Base-by-base conservation (phyloP, 35 echinoderm and acorn worm species). In the Hemicentrotus pulcherrimus region DNA sequence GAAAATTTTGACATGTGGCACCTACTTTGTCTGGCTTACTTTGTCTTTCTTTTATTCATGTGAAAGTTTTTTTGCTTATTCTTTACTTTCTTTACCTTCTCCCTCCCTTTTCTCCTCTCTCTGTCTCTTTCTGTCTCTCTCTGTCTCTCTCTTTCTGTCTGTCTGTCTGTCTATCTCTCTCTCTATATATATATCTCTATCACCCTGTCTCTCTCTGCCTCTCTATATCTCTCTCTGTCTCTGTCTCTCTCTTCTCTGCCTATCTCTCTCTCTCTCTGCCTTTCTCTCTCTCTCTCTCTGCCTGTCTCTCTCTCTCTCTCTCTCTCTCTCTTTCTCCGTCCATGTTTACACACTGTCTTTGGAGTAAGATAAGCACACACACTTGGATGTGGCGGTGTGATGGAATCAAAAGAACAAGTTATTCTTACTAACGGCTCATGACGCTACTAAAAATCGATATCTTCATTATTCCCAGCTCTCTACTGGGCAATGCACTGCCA, bases 31-130 rank as follows among this genome's bases (percentile, higher is more conserved):
- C 50, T 11, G 15, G 10, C 50, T 55, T 55, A 52, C 48, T 10
- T 11, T 55, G 1, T 55, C 15, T 55, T 55, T 6, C 2, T 55
- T 55, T 2, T 55, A 14, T 55, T 55, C 48, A 90, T 32, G 5
- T 31, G 22, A 95, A 91, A 32, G 41, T 95, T 88, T 87, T 87
- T 94, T 91, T 92, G 94, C 86, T 90, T 95, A 32, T 28, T 95
- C 86, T 4, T 92, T 46, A 0, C 2, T 6, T 5, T 95, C 31
- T 35, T 86, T 46, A 46, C 91, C 48, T 89, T 95, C 86, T 32
- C 32, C 86, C 12, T 30, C 86, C 24, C 35, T 41, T 41, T 41
- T 41, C 35, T 41, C 35, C 35, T 41, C 35, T 41, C 35, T 41
- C 35, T 41, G 1, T 41, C 35, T 31, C 18, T 88, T 28, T 88